Evolutionary conservation across 2,113 vertebrate species (phyloP).

Genomic region (Amia ocellicauda): DNA sequence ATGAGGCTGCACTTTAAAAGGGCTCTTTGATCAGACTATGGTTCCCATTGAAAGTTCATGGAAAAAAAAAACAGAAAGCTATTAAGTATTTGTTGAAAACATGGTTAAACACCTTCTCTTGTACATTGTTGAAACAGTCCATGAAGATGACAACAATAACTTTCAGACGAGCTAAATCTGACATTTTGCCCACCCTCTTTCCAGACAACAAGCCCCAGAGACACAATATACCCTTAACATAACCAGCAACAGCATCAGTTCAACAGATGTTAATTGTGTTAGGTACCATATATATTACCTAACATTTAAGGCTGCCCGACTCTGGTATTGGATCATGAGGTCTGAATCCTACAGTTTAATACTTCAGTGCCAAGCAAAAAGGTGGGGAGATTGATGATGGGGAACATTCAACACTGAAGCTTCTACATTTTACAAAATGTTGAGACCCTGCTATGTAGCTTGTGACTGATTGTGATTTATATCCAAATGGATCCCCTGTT

Average conservation of each 20-base stretch:
- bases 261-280: constrained; percentile 34
- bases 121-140: not conserved
- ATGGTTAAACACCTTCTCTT: not conserved
- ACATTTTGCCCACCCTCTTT: constrained; percentile 15
- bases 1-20: too few relatives aligned
- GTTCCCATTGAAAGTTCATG: too few relatives aligned
- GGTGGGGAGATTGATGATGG: constrained; percentile 45
- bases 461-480: too few relatives aligned
- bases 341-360: constrained; percentile 48
- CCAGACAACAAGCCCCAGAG: constrained; percentile 42
- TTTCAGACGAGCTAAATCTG: not conserved
- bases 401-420: not conserved
- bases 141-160: not conserved
- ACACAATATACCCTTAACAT: constrained; percentile 54
- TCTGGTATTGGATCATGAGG: constrained; percentile 62
- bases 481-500: too few relatives aligned
- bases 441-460: too few relatives aligned
- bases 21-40: too few relatives aligned
- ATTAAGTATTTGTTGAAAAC: too few relatives aligned
- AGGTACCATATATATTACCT: constrained; percentile 54
- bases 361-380: constrained; percentile 29
- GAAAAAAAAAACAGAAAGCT: too few relatives aligned
- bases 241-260: constrained; percentile 58
- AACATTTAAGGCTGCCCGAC: constrained; percentile 58
- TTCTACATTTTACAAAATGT: too few relatives aligned